phyloP scores from a whole-genome alignment of 2,797 vertebrate genomes.

The Helicolenus hilgendorfi region DNA sequence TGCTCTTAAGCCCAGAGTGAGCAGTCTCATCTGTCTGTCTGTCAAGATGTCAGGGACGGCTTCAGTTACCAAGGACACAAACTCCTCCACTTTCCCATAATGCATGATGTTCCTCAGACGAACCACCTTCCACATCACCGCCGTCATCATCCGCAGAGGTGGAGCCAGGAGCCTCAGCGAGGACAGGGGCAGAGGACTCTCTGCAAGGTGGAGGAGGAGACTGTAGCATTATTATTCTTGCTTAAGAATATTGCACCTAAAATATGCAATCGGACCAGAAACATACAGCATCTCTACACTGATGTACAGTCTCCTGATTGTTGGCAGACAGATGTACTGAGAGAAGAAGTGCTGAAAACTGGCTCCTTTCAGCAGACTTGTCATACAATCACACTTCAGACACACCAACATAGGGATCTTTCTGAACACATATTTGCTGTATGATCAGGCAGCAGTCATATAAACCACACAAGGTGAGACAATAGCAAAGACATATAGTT shows the following conservation, averaged over 20 bases:
- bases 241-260: not conserved
- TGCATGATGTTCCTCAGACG: slow-evolving; percentile 59
- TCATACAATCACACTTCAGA: not conserved
- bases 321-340: not conserved
- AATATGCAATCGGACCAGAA: not conserved
- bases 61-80: slow-evolving; percentile 76
- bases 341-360: not conserved
- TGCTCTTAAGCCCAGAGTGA: slow-evolving; percentile 75
- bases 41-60: slow-evolving; percentile 75
- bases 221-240: not conserved
- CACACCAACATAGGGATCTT: not conserved
- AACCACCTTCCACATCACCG: slow-evolving; percentile 77
- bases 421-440: not conserved
- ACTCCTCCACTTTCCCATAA: slow-evolving; percentile 80
- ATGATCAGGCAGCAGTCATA: not conserved
- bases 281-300: not conserved
- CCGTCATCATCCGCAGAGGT: slow-evolving; percentile 74
- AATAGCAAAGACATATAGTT: not conserved
- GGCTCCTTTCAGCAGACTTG: not conserved
- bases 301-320: too few species aligned
- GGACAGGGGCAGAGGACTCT: slow-evolving; percentile 42
- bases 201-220: slow-evolving; percentile 17
- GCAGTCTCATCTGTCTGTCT: slow-evolving; percentile 58
- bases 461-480: not conserved
- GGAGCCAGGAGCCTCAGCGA: slow-evolving; percentile 75